phyloP scores from a whole-genome alignment of 2,113 vertebrate genomes.

The Leucoraja erinaceus region DNA sequence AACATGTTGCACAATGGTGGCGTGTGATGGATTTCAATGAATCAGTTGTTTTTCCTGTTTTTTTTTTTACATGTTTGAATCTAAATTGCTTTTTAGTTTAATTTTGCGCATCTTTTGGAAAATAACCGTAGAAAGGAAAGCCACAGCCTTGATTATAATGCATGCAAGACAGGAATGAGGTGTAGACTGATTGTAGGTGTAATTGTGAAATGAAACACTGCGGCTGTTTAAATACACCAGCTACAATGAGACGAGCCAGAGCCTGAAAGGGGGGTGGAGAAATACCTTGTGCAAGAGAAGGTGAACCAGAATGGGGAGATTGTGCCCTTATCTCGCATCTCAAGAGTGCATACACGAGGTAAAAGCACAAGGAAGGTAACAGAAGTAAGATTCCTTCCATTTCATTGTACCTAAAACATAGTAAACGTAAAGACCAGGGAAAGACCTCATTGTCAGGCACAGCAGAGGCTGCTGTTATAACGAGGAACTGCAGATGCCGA shows the following conservation, averaged over 20 bases:
- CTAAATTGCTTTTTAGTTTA: neutral
- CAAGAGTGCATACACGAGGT: neutral
- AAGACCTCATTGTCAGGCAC: neutral
- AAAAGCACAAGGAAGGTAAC: too few species aligned
- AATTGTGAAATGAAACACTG: neutral
- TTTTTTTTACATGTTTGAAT: neutral
- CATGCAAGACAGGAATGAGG: neutral
- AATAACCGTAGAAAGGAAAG: neutral
- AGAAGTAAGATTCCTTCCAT: neutral
- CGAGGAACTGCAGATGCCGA: neutral
- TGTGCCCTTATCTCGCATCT: too few species aligned
- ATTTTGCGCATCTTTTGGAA: neutral
- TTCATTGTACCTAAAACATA: neutral
- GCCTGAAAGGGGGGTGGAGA: neutral
- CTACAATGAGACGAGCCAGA: neutral
- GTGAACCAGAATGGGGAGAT: neutral
- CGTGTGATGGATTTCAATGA: neutral
- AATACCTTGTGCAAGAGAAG: neutral
- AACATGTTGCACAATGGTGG: neutral
- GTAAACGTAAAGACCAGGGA: neutral
- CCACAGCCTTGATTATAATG: neutral
- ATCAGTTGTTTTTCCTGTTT: neutral
- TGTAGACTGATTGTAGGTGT: neutral
- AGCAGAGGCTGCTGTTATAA: neutral
- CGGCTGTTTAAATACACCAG: neutral